These are phyloP conservation scores for Poeciliopsis paucimaculata DNA, from an alignment of 2,797 vertebrate genomes.

Conservation along the genomic window DNA sequence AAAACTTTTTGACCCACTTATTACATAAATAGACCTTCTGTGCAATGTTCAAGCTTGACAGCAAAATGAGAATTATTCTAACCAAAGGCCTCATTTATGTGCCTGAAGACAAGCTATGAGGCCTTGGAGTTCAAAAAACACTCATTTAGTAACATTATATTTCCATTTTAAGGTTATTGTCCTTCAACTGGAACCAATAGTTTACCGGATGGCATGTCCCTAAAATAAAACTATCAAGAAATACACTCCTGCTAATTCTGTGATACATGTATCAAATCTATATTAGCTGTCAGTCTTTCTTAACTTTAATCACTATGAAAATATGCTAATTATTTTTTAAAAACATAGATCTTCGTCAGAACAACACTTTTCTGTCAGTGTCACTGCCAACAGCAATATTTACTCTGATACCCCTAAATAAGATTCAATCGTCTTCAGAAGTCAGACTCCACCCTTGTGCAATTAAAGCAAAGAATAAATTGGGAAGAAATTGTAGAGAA, in stretches of 20 bases:
- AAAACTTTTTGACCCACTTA: background rate
- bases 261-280: background rate
- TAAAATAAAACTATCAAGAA: background rate
- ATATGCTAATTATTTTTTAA: background rate
- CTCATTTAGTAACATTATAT: background rate
- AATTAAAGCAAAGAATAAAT: background rate
- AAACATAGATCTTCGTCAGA: background rate
- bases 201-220: background rate
- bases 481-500: background rate
- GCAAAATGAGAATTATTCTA: background rate
- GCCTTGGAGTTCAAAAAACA: background rate
- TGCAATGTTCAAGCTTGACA: background rate
- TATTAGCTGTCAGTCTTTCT: background rate
- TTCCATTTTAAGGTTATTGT: background rate
- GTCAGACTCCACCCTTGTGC: background rate
- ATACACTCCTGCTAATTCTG: background rate
- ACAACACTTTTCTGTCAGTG: background rate
- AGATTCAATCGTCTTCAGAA: background rate
- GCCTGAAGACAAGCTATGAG: background rate
- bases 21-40: background rate
- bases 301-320: background rate
- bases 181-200: background rate
- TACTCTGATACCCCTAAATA: background rate
- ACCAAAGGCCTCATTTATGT: background rate
- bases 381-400: background rate